Percentiles rank a stretch among this genome's conserved stretches.
Evolutionary conservation across 2,888 invertebrate species (phyloP).

Genomic region (Drosophila mayaguana): DNA sequence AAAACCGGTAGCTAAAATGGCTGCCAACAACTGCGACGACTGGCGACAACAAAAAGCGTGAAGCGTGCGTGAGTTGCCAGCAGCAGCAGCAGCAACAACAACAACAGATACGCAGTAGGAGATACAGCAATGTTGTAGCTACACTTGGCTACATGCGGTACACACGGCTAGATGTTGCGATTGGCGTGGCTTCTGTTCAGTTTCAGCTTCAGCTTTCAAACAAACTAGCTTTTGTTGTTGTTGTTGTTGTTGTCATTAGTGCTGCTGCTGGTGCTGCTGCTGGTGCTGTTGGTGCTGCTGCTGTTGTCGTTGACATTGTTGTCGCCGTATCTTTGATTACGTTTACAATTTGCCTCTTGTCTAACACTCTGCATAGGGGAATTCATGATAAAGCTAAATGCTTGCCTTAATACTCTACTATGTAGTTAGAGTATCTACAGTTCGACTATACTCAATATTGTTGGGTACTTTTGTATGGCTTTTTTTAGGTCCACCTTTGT

Average conservation of each 20-base stretch:
- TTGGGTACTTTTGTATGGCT: constrained; percentile 12
- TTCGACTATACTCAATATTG: neutral
- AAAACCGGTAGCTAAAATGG: constrained; percentile 79
- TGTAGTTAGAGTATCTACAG: constrained; percentile 4
- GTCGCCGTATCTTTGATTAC: constrained; percentile 52
- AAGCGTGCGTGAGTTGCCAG: constrained; percentile 64
- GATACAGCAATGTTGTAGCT: constrained; percentile 71
- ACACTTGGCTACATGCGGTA: constrained; percentile 61
- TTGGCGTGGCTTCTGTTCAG: constrained; percentile 19
- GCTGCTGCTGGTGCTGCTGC: neutral
- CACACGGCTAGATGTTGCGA: constrained; percentile 51
- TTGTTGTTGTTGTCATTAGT: constrained; percentile 27
- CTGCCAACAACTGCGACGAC: constrained; percentile 43
- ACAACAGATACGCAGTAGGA: constrained; percentile 56
- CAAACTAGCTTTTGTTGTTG: constrained; percentile 14
- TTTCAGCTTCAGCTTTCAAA: constrained; percentile 23
- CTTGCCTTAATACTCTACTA: neutral
- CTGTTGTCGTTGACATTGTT: constrained; percentile 36
- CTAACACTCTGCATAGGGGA: constrained; percentile 1
- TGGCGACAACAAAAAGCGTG: constrained; percentile 45
- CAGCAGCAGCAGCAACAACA: constrained; percentile 12
- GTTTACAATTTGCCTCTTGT: constrained; percentile 48
- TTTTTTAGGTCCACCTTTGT: constrained; percentile 37
- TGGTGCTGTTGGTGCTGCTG: neutral
- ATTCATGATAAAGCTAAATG: neutral